Conservation (phyloP, 2,113 vertebrate species). For the Spermophilus dauricus region DNA sequence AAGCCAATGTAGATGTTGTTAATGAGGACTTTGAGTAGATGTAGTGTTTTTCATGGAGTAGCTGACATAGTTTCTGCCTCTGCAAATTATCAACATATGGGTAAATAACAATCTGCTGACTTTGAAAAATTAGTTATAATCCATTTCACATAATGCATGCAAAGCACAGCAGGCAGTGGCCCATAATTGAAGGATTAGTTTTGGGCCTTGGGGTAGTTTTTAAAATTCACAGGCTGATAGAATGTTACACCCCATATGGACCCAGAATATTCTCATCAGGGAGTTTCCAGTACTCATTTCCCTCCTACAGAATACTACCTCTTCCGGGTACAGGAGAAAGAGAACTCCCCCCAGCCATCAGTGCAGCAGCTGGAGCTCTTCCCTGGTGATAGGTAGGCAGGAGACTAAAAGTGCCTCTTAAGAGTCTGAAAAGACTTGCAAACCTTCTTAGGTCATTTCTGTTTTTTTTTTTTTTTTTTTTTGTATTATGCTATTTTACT, state of each 20-base stretch:
- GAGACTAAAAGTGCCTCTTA: conserved; percentile 14
- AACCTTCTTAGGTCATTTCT: conserved; percentile 54
- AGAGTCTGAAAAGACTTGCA: conserved; percentile 50
- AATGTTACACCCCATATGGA: conserved; percentile 76
- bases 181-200: conserved; percentile 80
- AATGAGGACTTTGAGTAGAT: conserved; percentile 38
- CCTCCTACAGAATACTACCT: conserved; percentile 43
- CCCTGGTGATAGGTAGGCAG: conserved; percentile 26
- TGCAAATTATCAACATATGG: conserved; percentile 79
- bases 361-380: neutral
- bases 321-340: neutral
- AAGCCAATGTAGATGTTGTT: neutral
- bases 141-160: conserved; percentile 71
- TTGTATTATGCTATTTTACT: neutral
- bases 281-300: conserved; percentile 54
- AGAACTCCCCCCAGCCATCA: neutral
- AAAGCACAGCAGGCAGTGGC: conserved; percentile 71
- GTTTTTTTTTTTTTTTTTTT: too few relatives aligned
- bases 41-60: conserved; percentile 38
- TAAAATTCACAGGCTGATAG: conserved; percentile 79
- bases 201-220: conserved; percentile 75
- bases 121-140: conserved; percentile 84
- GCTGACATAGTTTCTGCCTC: conserved; percentile 61
- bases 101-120: conserved; percentile 84
- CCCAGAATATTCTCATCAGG: conserved; percentile 68